Conservation (phyloP, 2,888 invertebrate species). For the Papilio gigon region DNA sequence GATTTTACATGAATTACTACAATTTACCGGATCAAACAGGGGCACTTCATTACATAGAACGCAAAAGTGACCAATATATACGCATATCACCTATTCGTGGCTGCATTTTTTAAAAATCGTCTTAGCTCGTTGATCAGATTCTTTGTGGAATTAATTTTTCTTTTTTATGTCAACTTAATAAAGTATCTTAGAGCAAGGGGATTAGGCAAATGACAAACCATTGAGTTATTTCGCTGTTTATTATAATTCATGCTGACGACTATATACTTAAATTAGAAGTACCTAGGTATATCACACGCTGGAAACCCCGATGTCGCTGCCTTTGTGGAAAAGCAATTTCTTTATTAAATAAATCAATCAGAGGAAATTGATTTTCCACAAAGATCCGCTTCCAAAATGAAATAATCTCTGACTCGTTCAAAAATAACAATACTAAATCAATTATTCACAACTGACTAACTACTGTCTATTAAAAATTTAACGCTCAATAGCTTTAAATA, state of each 20-base stretch:
- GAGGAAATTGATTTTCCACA: conserved; percentile 49
- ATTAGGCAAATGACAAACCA: conserved; percentile 34
- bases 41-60: too few relatives aligned
- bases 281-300: conserved; percentile 76
- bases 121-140: too few relatives aligned
- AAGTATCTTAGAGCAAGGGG: neutral
- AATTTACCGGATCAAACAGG: too few relatives aligned
- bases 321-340: conserved; percentile 42
- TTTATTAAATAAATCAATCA: conserved; percentile 36
- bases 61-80: too few relatives aligned
- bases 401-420: conserved; percentile 69
- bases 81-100: too few relatives aligned
- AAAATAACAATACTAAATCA: conserved; percentile 78
- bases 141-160: too few relatives aligned
- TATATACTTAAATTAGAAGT: conserved; percentile 78
- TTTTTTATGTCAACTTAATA: neutral
- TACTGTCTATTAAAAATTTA: conserved; percentile 79
- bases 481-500: conserved; percentile 82
- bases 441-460: conserved; percentile 78
- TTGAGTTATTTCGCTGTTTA: conserved; percentile 67
- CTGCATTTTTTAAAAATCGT: too few relatives aligned
- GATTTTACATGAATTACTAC: too few relatives aligned
- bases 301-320: conserved; percentile 61
- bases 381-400: conserved; percentile 58
- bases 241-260: conserved; percentile 79